Base-by-base conservation (phyloP, 2,888 invertebrate species). In the Busseola fusca region DNA sequence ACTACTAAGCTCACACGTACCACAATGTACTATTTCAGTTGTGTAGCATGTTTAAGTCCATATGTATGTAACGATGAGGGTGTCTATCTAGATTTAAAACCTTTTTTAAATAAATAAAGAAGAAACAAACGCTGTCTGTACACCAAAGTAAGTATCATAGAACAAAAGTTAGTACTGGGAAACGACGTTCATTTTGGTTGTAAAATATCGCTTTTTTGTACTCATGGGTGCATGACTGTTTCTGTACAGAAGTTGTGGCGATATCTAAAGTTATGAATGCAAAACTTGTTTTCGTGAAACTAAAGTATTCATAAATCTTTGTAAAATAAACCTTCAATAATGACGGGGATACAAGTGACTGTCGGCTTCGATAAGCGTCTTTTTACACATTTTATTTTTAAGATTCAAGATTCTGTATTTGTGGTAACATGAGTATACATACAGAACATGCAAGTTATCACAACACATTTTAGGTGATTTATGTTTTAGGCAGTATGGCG, bases 401-500 rank as follows among this genome's bases (percentile, higher is more conserved):
- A n/a, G 56, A n/a, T n/a, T n/a, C n/a, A n/a, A n/a, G n/a, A n/a
- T n/a, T n/a, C n/a, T n/a, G n/a, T n/a, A n/a, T n/a, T n/a, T n/a
- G n/a, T n/a, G n/a, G n/a, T n/a, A n/a, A n/a, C n/a, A n/a, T n/a
- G n/a, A n/a, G n/a, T n/a, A n/a, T n/a, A n/a, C n/a, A n/a, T n/a
- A n/a, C n/a, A n/a, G n/a, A n/a, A n/a, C n/a, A n/a, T n/a, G n/a
- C n/a, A n/a, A n/a, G n/a, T n/a, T n/a, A n/a, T n/a, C n/a, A n/a
- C n/a, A n/a, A n/a, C n/a, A n/a, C n/a, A n/a, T 34, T 34, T 34
- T 34, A 9, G 27, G 56, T 50, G 30, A 21, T 64, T 64, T 65
- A 10, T 52, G 52, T 88, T 85, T 14, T 84, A 95, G 95, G 93
- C 93, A 52, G 85, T 92, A 34, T 95, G 95, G 95, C 89, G 91